Conservation (phyloP, 2,888 invertebrate genomes). For the Eupithecia pulchellata region DNA sequence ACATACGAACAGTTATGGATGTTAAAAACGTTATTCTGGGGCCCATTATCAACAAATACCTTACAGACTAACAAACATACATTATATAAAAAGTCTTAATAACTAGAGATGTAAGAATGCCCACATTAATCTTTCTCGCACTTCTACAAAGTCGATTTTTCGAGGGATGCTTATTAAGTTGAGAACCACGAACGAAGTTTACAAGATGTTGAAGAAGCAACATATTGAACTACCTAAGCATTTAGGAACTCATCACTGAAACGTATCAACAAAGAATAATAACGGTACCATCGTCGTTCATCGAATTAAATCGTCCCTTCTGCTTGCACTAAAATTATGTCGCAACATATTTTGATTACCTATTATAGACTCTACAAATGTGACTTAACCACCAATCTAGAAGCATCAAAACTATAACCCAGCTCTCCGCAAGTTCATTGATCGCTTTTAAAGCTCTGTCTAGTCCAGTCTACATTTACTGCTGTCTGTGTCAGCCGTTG, state of each 20-base stretch:
- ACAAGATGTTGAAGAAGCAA: background rate
- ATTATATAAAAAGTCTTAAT: no score
- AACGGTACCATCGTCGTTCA: background rate
- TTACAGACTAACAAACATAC: no score
- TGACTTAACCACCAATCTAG: no score
- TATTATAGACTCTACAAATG: no score
- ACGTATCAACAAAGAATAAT: background rate
- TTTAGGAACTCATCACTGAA: background rate
- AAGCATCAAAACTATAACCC: background rate
- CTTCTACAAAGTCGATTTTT: background rate
- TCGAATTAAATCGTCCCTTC: background rate
- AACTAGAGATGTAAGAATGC: background rate
- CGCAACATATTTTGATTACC: no score
- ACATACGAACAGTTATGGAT: no score
- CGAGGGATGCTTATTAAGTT: background rate
- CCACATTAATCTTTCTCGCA: background rate
- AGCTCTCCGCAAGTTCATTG: background rate
- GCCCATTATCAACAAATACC: no score
- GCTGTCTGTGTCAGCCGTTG: constrained; percentile 59
- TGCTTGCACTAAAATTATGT: background rate
- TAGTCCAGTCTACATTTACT: constrained; percentile 48
- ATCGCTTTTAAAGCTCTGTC: constrained; percentile 17
- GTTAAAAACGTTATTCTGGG: no score
- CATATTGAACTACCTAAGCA: no score
- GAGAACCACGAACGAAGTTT: background rate